Base-by-base conservation (phyloP, 2,113 vertebrate genomes). In the Larimichthys crocea region DNA sequence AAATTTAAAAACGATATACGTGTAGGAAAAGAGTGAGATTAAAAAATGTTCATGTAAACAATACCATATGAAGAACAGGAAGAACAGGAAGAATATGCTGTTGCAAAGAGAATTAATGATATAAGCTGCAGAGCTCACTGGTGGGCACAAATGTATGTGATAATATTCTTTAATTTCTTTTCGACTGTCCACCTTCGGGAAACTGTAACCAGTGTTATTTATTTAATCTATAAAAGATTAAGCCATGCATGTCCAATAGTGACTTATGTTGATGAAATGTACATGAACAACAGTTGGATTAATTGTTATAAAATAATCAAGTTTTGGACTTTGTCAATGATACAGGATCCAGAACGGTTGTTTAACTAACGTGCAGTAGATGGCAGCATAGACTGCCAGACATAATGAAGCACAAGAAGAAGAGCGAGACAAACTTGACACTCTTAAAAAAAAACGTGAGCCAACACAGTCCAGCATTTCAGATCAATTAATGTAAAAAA, bases 381-480 rank as follows among this genome's bases (percentile, higher is more conserved):
- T 63, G 78, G 78, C 78, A 73, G 68, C 26, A 57, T 3, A 29
- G 19, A 8, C 56, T 42, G 9, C 15, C 40, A 49, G 24, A 22
- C 6, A 29, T 59, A 29, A 11, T 46, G 59, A n/a, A 29, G 26
- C 17, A 17, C 17, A 46, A 17, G 29, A 20, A 14, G 16, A 31
- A 31, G 19, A 72, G 44, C 5, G 26, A 26, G 31, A 56, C 67
- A 19, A 8, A 22, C 40, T 7, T 31, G 9, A 29, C 22, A 11
- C 12, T 16, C 7, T 48, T 7, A n/a, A n/a, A n/a, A n/a, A n/a
- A n/a, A n/a, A 20, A 35, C 1, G 35, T 35, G 8, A 35, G 35
- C 35, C 2, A 68, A 31, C 24, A 31, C 14, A 8, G 20, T 6
- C 35, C 0, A 31, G 11, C 15, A 19, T 12, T 12, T 14, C 1